Percentiles rank a stretch among this genome's conserved stretches.
Evolutionary conservation across 2,888 invertebrate genomes (phyloP).

Genomic region (Serrognathus titanus): DNA sequence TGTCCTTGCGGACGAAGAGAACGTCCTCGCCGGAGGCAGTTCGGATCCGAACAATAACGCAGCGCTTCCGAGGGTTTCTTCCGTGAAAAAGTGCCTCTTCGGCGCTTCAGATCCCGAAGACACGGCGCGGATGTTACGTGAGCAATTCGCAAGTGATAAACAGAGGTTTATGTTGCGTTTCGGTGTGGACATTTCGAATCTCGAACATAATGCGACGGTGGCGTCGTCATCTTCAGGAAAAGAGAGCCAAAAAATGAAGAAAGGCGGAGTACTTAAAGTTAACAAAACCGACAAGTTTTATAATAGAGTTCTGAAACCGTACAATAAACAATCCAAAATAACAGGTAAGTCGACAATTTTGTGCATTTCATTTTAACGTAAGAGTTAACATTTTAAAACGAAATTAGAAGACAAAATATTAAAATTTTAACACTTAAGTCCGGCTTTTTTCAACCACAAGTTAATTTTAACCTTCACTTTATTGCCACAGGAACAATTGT

Average conservation of each 20-base stretch:
- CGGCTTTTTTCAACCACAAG: too few species aligned
- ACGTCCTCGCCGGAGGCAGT: too few species aligned
- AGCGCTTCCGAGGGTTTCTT: slow-evolving; percentile 27
- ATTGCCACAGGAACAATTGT: too few species aligned
- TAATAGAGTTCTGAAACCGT: slow-evolving; percentile 18
- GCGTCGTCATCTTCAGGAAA: too few species aligned
- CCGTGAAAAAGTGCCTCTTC: slow-evolving; percentile 58
- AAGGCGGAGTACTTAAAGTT: slow-evolving; percentile 11
- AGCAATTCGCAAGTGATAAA: slow-evolving; percentile 57
- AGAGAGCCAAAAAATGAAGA: too few species aligned
- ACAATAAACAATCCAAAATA: slow-evolving; percentile 23
- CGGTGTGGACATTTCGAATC: slow-evolving; percentile 57
- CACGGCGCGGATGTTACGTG: slow-evolving; percentile 57
- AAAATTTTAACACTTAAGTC: too few species aligned
- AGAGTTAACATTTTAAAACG: too few species aligned
- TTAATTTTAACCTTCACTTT: too few species aligned
- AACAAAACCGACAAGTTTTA: slow-evolving; percentile 16
- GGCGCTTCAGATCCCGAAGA: slow-evolving; percentile 59
- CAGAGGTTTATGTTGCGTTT: slow-evolving; percentile 58
- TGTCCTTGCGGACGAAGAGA: too few species aligned
- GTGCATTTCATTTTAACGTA: too few species aligned
- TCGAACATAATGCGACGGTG: slow-evolving; percentile 11
- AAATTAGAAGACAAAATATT: too few species aligned
- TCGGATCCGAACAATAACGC: slow-evolving; percentile 15
- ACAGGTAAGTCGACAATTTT: slow-evolving; percentile 20